Evolutionary conservation across 2,113 vertebrate genomes (phyloP), one percentile per base, ranked within the genome.

Genomic region (Siphamia tubifer): DNA sequence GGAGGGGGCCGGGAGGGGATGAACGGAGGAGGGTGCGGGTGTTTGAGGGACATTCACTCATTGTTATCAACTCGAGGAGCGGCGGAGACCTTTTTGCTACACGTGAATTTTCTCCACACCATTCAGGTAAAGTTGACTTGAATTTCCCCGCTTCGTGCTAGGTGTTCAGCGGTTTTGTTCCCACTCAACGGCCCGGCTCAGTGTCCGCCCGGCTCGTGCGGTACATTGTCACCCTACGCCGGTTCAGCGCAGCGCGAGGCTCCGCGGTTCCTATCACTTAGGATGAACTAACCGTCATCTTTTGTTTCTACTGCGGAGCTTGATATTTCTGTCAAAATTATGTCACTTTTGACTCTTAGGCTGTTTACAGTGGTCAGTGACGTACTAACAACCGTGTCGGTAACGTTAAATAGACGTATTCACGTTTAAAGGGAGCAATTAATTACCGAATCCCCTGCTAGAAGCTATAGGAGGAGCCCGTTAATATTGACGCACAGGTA

Each of bases 51-150:
- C 53, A 34, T 17, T 65, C 81, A 72, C 48, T 85, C 85, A 89
- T 90, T 90, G 87, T 87, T 89, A 79, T 62, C 39, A 47, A 66
- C 39, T 69, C 43, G 66, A 75, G 68, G 71, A 82, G 49, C 60
- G 49, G 34, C 52, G 62, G 35, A 77, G 77, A 83, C 27, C 36
- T 16, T 53, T 52, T 13, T 1, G 15, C 23, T 34, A 6, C 80
- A 61, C 67, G 76, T 81, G 80, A 77, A 72, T 56, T 38, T 27
- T 13, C 27, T 7, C 4, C 28, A 3, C 42, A 24, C 17, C 34
- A 1, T 19, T 42, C 72, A 81, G 87, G 89, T 90, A 89, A 85
- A 84, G 69, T 77, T 79, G 4, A 6, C 0, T 38, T 62, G 4
- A n/a, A 20, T 61, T 38, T 0, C 2, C 21, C 39, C 35, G 0